Evolutionary conservation across 92 coral and sea anemone species (phyloP).

Genomic region (Galaxea fascicularis): DNA sequence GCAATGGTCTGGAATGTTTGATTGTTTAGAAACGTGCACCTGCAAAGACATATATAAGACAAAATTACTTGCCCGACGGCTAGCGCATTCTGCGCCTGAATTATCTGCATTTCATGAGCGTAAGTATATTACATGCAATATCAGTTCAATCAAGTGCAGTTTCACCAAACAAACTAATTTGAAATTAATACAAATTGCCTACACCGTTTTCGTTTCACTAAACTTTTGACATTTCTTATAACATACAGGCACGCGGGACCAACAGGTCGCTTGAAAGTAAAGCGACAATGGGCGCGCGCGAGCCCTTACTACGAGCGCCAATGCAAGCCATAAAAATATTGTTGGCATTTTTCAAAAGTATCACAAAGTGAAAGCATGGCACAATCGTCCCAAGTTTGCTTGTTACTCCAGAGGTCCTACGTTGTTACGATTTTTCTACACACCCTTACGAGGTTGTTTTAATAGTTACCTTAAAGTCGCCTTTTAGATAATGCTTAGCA

Average conservation of each 20-base stretch:
- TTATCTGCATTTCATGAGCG: background rate
- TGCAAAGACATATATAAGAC: background rate
- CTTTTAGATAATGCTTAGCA: no score
- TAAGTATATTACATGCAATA: background rate
- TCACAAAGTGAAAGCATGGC: no score
- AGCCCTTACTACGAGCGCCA: no score
- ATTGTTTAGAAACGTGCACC: conserved; percentile 49
- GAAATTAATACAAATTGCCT: background rate
- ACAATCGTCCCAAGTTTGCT: no score
- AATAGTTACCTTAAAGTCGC: no score
- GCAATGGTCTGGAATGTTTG: conserved; percentile 42
- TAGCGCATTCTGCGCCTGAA: background rate
- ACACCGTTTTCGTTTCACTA: background rate
- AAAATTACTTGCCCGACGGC: background rate
- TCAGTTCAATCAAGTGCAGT: background rate
- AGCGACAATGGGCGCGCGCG: conserved; percentile 15
- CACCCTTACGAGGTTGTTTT: no score
- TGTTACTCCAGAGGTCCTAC: no score
- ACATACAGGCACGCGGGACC: background rate
- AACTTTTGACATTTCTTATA: background rate
- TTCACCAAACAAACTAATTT: background rate
- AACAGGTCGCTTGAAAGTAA: background rate
- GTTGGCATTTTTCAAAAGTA: no score
- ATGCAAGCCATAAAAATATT: no score
- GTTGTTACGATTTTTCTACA: no score